Evolutionary conservation across 2,888 invertebrate genomes (phyloP).

Genomic region (Andrena minutula): DNA sequence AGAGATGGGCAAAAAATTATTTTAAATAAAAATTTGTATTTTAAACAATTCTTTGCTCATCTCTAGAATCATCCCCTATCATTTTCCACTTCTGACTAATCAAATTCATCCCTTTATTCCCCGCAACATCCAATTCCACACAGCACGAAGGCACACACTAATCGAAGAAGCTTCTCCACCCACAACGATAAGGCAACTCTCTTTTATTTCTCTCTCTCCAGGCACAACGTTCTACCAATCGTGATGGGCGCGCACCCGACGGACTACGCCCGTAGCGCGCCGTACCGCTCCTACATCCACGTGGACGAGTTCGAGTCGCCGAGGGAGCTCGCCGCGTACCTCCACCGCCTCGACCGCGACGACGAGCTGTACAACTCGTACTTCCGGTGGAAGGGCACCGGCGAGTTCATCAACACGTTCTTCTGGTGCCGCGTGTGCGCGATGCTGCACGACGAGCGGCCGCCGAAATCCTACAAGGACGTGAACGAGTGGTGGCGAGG

Average conservation of each 20-base stretch:
- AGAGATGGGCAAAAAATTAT: too few relatives aligned
- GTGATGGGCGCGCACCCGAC: conserved; percentile 98
- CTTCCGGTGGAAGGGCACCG: conserved; percentile 97
- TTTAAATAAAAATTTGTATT: too few relatives aligned
- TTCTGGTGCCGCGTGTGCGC: conserved; percentile 97
- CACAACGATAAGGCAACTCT: not conserved
- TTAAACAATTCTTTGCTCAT: too few relatives aligned
- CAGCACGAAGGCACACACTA: too few relatives aligned
- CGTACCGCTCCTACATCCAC: conserved; percentile 96
- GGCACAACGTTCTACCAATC: conserved; percentile 95
- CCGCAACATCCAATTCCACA: too few relatives aligned
- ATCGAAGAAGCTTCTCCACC: too few relatives aligned
- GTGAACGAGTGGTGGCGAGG: conserved; percentile 98
- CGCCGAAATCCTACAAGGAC: conserved; percentile 90
- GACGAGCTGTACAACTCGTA: conserved; percentile 97
- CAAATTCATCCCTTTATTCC: too few relatives aligned
- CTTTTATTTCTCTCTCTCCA: conserved; percentile 75
- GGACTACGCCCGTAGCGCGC: conserved; percentile 95
- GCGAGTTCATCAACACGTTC: conserved; percentile 98
- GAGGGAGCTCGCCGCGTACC: conserved; percentile 94
- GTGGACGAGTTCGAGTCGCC: conserved; percentile 97
- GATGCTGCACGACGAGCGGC: conserved; percentile 90
- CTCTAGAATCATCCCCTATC: too few relatives aligned
- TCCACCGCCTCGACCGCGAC: conserved; percentile 93
- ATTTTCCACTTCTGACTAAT: too few relatives aligned